phyloP scores from a whole-genome alignment of 2,113 vertebrate genomes.

The Orientallactaga bullata region DNA sequence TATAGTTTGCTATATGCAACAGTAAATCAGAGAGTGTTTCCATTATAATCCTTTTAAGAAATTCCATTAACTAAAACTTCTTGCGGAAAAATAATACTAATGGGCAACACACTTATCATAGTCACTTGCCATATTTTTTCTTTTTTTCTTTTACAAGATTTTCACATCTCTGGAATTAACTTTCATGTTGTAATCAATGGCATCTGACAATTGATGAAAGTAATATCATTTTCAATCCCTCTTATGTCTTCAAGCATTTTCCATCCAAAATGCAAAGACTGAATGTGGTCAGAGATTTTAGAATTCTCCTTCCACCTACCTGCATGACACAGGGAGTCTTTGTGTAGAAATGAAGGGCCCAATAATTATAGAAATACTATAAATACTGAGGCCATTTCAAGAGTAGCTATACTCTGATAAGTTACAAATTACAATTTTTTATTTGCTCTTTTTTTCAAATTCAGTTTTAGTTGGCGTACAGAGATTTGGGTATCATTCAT shows the following conservation, averaged over 20 bases:
- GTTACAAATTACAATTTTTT: not conserved
- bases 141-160: not conserved
- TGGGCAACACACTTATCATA: not conserved
- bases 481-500: too few relatives aligned
- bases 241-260: not conserved
- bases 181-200: not conserved
- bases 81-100: not conserved
- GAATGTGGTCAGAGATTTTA: slow-evolving; percentile 24
- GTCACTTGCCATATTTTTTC: not conserved
- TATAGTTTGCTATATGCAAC: not conserved
- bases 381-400: not conserved
- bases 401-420: not conserved
- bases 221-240: not conserved
- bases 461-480: too few relatives aligned
- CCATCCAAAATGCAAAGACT: not conserved
- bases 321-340: not conserved
- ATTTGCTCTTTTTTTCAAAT: too few relatives aligned
- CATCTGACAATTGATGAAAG: not conserved
- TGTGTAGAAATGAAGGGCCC: not conserved
- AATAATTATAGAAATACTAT: not conserved
- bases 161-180: slow-evolving; percentile 25
- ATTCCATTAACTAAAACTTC: slow-evolving; percentile 29
- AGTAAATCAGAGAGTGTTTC: not conserved
- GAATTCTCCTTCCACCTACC: not conserved
- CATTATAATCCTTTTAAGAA: not conserved